A percentile compares a stretch with the other conserved stretches of the same genome.
Evolutionary conservation across 2,888 invertebrate species (phyloP).

Genomic region (Melanchra persicariae): DNA sequence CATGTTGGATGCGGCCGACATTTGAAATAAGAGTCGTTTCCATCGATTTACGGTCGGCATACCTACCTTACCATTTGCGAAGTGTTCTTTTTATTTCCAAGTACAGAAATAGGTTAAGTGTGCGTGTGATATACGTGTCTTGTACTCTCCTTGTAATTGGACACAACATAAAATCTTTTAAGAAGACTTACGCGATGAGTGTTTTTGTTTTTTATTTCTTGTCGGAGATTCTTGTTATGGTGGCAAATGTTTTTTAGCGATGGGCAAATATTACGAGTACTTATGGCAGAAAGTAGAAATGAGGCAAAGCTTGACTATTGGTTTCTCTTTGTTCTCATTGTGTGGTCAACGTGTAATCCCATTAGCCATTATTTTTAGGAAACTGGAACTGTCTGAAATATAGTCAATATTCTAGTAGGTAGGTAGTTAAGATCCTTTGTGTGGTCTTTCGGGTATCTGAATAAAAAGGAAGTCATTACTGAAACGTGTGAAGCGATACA

Average conservation of each 20-base stretch:
- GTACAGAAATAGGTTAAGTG: conserved; percentile 57
- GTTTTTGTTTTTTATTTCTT: not conserved
- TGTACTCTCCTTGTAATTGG: conserved; percentile 38
- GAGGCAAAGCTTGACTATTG: not conserved
- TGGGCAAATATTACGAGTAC: not conserved
- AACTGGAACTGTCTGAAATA: not conserved
- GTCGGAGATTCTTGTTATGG: not conserved
- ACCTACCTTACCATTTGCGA: conserved; percentile 55
- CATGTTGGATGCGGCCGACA: conserved; percentile 69
- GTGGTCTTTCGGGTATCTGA: too few species aligned
- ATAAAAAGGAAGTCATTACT: not conserved
- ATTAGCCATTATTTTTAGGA: not conserved
- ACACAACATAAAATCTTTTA: conserved; percentile 39
- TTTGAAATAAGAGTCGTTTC: conserved; percentile 69
- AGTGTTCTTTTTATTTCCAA: conserved; percentile 49
- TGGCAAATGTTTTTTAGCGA: not conserved
- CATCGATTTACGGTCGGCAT: conserved; percentile 65
- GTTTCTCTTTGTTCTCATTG: not conserved
- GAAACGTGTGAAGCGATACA: conserved; percentile 42
- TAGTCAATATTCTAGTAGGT: not conserved
- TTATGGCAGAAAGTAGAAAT: not conserved
- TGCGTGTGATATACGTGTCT: conserved; percentile 38
- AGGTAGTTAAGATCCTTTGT: too few species aligned
- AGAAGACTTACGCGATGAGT: conserved; percentile 6
- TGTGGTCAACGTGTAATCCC: not conserved